These are phyloP conservation scores for Chrysochloris asiatica DNA, from an alignment of 2,113 vertebrate species.

Conservation along the genomic window DNA sequence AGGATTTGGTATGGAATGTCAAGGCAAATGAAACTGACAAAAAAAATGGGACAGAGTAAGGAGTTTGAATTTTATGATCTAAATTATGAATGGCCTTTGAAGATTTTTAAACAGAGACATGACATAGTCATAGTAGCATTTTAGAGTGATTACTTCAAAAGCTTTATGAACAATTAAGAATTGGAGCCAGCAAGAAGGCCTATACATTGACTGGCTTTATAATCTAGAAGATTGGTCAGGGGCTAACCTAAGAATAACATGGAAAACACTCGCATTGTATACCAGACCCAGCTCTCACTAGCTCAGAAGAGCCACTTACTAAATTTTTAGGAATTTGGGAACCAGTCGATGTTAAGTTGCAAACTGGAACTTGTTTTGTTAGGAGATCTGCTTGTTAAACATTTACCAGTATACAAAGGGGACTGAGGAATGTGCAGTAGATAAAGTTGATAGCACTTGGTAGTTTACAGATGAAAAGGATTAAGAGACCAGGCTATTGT, in stretches of 20 bases:
- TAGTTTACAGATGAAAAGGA: background rate
- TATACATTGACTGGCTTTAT: background rate
- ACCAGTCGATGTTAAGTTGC: background rate
- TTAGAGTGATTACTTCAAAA: background rate
- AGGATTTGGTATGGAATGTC: background rate
- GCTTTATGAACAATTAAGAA: background rate
- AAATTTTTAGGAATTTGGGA: background rate
- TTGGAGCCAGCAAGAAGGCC: background rate
- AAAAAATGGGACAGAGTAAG: background rate
- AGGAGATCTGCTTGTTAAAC: background rate
- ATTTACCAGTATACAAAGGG: background rate
- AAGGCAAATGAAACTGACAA: background rate
- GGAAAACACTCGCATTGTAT: background rate
- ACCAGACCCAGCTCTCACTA: background rate
- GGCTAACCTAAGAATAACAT: background rate
- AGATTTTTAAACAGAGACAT: background rate
- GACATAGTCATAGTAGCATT: background rate
- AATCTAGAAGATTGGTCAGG: background rate
- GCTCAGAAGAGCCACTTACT: background rate
- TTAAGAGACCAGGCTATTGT: background rate
- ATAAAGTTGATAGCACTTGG: background rate
- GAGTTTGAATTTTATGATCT: background rate
- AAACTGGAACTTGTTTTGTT: background rate
- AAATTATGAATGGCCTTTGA: background rate
- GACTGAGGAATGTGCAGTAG: background rate